Evolutionary conservation across 2,888 invertebrate genomes (phyloP), one percentile per base, ranked within the genome.

Genomic region (Nemotelus nigrinus): DNA sequence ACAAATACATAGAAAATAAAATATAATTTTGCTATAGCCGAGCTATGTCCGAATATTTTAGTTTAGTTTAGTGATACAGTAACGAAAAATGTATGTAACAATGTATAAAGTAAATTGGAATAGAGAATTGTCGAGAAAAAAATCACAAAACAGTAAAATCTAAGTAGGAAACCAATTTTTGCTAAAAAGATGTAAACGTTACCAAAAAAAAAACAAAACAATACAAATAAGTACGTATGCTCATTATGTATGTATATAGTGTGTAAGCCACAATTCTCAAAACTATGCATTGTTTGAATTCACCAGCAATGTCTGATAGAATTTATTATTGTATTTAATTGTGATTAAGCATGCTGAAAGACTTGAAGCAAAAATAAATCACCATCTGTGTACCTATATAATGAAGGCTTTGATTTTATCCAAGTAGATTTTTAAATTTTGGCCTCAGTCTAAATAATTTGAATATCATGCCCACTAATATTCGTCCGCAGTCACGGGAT

Each of bases 251-350:
- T 70, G 43, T 55, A 39, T 48, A 70, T 43, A 70, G 2, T 53
- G 48, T 43, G 43, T 53, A 70, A 70, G 48, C 68, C 50, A 64
- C 3, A 58, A 58, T 53, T 58, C 44, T 44, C 43, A 53, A 58
- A 55, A 50, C 45, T 74, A 75, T 75, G 67, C 67, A 68, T 71
- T 55, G 63, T 50, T 78, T 63, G 64, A 76, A 58, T 44, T 64
- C 63, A 68, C 57, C 10, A 44, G 47, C 7, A 64, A 79, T 70
- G 72, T 77, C 74, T 78, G 67, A 41, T 70, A 80, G 79, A 71
- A 76, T 78, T 78, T 78, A 68, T 71, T 80, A 79, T 53, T 53
- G 6, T 76, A 80, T 80, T 79, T 80, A 65, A 76, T 81, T 79
- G 78, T 79, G 77, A 78, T 76, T 80, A 78, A 79, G 77, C 72